Evolutionary conservation across 1,140 invertebrate species (phyloP), one percentile per base, ranked within the genome.

Genomic region (Phenacoccus solenopsis): DNA sequence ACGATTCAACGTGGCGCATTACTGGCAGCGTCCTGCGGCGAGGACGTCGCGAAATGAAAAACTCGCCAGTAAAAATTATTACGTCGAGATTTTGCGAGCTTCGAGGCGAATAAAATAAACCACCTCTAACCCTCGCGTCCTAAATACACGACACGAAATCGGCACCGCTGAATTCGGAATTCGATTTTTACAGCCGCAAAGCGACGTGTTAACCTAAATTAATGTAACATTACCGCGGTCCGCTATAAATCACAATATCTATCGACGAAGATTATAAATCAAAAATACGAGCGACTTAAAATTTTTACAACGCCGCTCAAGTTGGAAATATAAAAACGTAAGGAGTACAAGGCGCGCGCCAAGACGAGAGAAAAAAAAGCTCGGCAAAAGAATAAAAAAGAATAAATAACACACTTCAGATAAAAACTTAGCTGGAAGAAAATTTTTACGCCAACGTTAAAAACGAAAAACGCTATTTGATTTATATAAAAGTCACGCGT

Each of bases 221-320:
- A 49, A 49, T 49, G 38, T 49, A 49, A 49, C 38, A 9, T 49
- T 49, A 49, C 13, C 38, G 38, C 16, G 20, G 38, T 10, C 38
- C 38, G 38, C 38, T n/a, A 49, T 49, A 49, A 49, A 49, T 49
- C 38, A 49, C 38, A 49, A 49, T 16, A 49, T 49, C 38, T 49
- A 49, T 49, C 13, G 38, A n/a, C 38, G 38, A 49, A 49, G 38
- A 49, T 16, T 49, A 49, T 49, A 49, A 49, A 49, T 49, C 38
- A 49, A 49, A 49, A 49, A 49, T 49, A 49, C 38, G 38, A 49
- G 38, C 38, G 38, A 49, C 38, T 49, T 49, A 49, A 49, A 49
- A 49, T 49, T 49, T n/a, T 49, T 49, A 49, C 38, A 49, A 49
- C 38, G 38, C 20, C 38, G 38, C 20, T 16, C 38, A 16, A 16